Percentiles rank a stretch among this genome's conserved stretches.
These are phyloP conservation scores for Ceratitis capitata DNA, from an alignment of 1,140 invertebrate genomes.

Conservation along the genomic window DNA sequence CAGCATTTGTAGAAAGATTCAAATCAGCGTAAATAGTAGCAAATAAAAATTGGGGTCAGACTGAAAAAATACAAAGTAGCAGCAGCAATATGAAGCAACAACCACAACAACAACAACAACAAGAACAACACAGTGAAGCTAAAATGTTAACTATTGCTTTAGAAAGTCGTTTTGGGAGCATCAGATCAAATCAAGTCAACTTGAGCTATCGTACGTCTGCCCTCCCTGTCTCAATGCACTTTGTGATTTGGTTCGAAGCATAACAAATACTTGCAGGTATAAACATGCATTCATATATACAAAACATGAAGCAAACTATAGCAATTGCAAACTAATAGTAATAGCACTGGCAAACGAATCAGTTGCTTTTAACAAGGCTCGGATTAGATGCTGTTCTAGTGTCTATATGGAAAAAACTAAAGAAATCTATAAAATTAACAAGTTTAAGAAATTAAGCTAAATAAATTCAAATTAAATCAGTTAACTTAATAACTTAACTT, in stretches of 20 bases:
- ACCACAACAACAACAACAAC: not conserved
- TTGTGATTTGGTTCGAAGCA: not conserved
- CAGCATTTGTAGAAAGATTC: slow-evolving; percentile 8
- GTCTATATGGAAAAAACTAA: too few relatives aligned
- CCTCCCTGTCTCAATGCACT: not conserved
- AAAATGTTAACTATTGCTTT: not conserved
- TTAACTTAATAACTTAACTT: too few relatives aligned
- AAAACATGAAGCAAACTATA: too few relatives aligned
- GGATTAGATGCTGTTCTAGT: too few relatives aligned
- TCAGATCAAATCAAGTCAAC: slow-evolving; percentile 23
- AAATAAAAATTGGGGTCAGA: slow-evolving; percentile 27
- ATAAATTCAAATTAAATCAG: too few relatives aligned
- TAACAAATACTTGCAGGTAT: not conserved
- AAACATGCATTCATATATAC: too few relatives aligned
- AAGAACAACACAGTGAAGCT: not conserved
- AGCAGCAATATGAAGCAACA: not conserved
- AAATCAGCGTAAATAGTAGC: slow-evolving; percentile 22
- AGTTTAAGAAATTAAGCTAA: too few relatives aligned
- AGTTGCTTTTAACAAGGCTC: not conserved
- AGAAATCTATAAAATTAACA: too few relatives aligned
- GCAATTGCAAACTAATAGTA: not conserved
- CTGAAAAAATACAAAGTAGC: not conserved
- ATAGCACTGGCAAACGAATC: not conserved
- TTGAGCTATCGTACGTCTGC: not conserved
- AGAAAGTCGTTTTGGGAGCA: not conserved